Evolutionary conservation across 2,888 invertebrate genomes (phyloP), one percentile per base, ranked within the genome.

Genomic region (Galerucella calmariensis): DNA sequence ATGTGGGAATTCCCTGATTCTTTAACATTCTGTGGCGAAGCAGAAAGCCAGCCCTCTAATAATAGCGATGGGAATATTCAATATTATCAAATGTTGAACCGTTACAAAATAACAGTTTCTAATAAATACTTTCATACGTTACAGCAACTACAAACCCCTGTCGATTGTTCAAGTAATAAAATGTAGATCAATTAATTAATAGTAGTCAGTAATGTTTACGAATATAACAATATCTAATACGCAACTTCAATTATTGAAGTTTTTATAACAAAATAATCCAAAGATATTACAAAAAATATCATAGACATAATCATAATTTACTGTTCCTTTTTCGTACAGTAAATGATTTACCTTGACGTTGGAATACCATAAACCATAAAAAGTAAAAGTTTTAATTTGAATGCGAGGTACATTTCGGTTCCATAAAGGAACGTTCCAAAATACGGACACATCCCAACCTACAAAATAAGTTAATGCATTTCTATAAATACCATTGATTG

Each of bases 1-100:
- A 68, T 72, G 74, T 72, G 72, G 79, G 78, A 77, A 76, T 79
- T 79, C 75, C 79, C 78, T 70, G 73, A 78, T 77, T 77, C 74
- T 77, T 72, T 69, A 69, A 69, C 77, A 77, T 69, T 62, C 44
- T 74, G 74, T 67, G 62, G 73, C 76, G 76, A 51, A 44, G 9
- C 8, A 41, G 24, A 12, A 51, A 16, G 27, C 44, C 67, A 59
- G 59, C 59, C 59, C 59, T 59, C 59, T 27, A 27, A 11, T 59
- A 14, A n/a, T 27, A 59, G 27, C 11, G 24, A 59, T 59, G 59
- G 59, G 27, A 16, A 59, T 27, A 27, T 27, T 10, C 24, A 27
- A 51, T 16, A n/a, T n/a, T 59, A 5, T 27, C 24, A 10, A 59
- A 24, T 20, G 8, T 58, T 58, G 24, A 1, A 16, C 58, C 58